These are phyloP conservation scores for Drosophila testacea DNA, from an alignment of 2,888 invertebrate genomes.

Conservation along the genomic window DNA sequence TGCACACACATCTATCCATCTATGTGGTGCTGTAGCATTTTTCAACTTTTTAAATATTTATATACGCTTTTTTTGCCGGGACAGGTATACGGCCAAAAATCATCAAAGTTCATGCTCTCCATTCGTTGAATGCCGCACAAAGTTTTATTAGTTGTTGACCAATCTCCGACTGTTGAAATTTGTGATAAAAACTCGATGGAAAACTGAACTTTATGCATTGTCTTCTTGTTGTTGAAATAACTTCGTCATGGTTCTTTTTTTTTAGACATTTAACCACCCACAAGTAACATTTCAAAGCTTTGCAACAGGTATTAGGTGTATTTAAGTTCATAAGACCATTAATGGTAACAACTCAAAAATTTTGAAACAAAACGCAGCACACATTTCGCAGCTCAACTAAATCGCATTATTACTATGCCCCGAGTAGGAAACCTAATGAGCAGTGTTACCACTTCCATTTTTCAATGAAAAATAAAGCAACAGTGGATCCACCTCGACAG, in stretches of 20 bases:
- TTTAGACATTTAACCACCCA: constrained; percentile 1
- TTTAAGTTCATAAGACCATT: background rate
- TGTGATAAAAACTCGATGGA: constrained; percentile 5
- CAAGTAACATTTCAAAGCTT: constrained; percentile 25
- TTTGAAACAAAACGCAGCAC: background rate
- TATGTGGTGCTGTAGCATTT: constrained; percentile 47
- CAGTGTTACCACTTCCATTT: too few relatives aligned
- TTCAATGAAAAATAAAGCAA: too few relatives aligned
- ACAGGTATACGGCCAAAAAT: constrained; percentile 40
- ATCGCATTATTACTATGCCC: too few relatives aligned
- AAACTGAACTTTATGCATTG: constrained; percentile 48
- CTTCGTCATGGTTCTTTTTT: constrained; percentile 13
- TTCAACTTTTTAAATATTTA: constrained; percentile 72
- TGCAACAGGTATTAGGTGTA: background rate
- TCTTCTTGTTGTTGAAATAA: constrained; percentile 30
- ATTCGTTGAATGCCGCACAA: constrained; percentile 57
- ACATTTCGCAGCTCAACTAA: background rate
- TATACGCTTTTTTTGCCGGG: constrained; percentile 28
- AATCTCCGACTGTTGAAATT: constrained; percentile 38
- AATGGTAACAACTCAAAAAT: background rate
- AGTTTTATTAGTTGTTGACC: constrained; percentile 77
- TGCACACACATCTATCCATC: constrained; percentile 12
- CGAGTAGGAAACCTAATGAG: too few relatives aligned
- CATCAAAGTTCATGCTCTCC: constrained; percentile 36
- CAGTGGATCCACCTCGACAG: too few relatives aligned